phyloP scores from a whole-genome alignment of 2,888 invertebrate species.

The Abscondita cerata region DNA sequence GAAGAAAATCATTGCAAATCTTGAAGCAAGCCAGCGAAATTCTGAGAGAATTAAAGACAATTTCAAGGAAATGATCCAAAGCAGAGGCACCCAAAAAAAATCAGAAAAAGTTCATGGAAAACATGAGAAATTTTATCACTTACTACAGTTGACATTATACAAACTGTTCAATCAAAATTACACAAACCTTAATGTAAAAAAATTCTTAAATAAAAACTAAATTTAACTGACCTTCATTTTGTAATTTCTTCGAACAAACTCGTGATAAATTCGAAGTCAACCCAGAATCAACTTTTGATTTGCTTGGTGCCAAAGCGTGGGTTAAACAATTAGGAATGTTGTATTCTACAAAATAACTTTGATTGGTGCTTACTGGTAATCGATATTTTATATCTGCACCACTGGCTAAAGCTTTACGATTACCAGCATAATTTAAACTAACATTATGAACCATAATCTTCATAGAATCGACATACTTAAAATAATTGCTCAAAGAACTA shows the following conservation, averaged over 20 bases:
- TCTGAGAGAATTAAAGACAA: too few relatives aligned
- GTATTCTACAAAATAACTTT: conserved; percentile 61
- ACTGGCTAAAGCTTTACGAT: conserved; percentile 51
- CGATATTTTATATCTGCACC: conserved; percentile 32
- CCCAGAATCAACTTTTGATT: conserved; percentile 54
- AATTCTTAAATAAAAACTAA: not conserved
- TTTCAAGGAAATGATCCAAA: too few relatives aligned
- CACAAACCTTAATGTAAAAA: not conserved
- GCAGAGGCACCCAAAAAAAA: not conserved
- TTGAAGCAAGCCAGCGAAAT: too few relatives aligned
- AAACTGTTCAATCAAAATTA: not conserved
- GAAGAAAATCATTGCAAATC: too few relatives aligned
- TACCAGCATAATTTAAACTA: conserved; percentile 58
- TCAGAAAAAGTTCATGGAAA: not conserved
- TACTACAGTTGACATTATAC: too few relatives aligned
- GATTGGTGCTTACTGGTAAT: conserved; percentile 40
- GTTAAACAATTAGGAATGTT: conserved; percentile 53
- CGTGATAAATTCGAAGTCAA: conserved; percentile 53
- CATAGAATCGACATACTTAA: conserved; percentile 58
- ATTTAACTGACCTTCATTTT: conserved; percentile 53
- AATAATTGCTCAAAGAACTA: too few relatives aligned
- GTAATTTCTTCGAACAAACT: conserved; percentile 57
- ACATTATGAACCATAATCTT: conserved; percentile 58
- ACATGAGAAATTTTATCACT: too few relatives aligned
- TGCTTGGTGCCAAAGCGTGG: conserved; percentile 42